Base-by-base conservation (phyloP, 2,888 invertebrate species). In the Octodonta nipae region DNA sequence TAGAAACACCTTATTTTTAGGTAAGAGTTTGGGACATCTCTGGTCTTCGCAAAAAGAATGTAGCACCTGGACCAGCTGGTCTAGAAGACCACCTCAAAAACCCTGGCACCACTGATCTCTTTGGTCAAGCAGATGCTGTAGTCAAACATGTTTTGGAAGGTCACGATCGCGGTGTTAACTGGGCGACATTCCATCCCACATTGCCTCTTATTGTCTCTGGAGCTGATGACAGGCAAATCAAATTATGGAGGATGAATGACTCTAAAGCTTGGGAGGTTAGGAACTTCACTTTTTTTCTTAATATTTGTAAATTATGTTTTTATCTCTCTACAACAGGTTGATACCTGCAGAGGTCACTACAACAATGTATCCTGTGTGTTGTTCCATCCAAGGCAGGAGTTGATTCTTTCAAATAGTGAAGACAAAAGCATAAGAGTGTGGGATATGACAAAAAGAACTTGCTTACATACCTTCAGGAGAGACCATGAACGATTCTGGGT, bases 401-500 rank as follows among this genome's bases (percentile, higher is more conserved):
- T 96, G 15, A 88, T 99, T 39, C 66, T 99, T 26, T 92, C 92
- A 16, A 96, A 98, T 65, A 86, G 95, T 11, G 98, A 98, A 63
- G 96, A 98, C 66, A 92, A 88, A 62, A 89, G 87, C 55, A 92
- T 98, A 48, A 72, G 96, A 1, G 92, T 99, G 2, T 98, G 98
- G 98, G 96, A 98, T 61, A 87, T 96, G 85, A 81, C 85, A 5
- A 93, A 93, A 60, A 73, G 93, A 15, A 85, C 84, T 2, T 89
- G 89, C 47, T 63, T 95, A 26, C 82, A 91, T 49, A 89, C 91
- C 1, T 91, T 89, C 20, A 71, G 96, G 6, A 72, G 96, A 35
- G 96, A 98, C 55, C 83, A 92, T 54, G 96, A 98, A 55, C 72
- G 96, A 35, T 98, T 96, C 64, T 98, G 98, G 98, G 87, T 96